Base-by-base conservation (phyloP, 2,797 vertebrate species). In the Ateles fusciceps region DNA sequence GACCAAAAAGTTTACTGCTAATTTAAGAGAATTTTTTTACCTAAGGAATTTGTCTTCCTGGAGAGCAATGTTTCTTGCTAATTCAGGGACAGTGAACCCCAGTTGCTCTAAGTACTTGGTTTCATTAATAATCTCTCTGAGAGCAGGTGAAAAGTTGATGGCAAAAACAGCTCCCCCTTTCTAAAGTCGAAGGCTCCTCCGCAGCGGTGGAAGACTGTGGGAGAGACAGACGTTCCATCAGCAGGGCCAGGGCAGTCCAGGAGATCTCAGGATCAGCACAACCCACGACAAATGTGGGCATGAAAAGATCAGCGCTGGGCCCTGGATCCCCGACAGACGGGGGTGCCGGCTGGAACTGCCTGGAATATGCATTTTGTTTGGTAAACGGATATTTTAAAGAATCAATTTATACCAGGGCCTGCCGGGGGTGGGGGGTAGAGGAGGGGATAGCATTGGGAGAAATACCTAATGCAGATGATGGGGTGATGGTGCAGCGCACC, bases 121-220 rank as follows among this genome's bases (percentile, higher is more conserved):
- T 98, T 99, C 99, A 6, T 90, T 98, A 22, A 99, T 99, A 2
- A 99, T 99, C 98, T 99, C 99, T 79, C 80, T 98, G 44, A 99
- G 98, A 80, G 98, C 86, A 1, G 99, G 99, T n/a, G 99, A 97
- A 98, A 99, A 99, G 97, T 99, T 99, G 61, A 99, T 99, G 3
- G 42, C 5, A 14, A 99, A 99, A 17, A 10, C 71, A 1, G 98
- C 0, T 4, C 15, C 95, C 95, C 86, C 71, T 98, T 48, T 98
- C 98, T 8, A 36, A 72, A 21, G 39, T 59, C 0, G 33, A 9
- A 10, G 26, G 12, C 1, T 99, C 98, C 0, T 98, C 97, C 1
- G 12, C 0, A 19, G 0, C 0, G 0, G 26, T 0, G 1, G 26
- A n/a, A 0, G 28, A 24, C 97, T 98, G 48, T 11, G 44, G 85